Evolutionary conservation across 2,797 vertebrate genomes (phyloP), one percentile per base, ranked within the genome.

Genomic region (Sebastes reedi): DNA sequence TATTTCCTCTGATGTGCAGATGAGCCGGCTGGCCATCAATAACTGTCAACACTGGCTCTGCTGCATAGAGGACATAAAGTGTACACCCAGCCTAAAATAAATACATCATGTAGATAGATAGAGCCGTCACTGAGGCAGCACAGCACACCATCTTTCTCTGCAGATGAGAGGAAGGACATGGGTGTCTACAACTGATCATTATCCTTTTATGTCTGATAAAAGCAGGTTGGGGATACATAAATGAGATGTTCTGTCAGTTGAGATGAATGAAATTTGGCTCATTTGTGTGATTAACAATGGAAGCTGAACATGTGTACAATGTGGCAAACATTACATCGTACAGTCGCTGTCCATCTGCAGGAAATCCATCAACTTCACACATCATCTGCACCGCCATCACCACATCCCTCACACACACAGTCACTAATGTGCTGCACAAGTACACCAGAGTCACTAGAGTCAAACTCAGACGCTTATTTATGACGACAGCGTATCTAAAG

Each of bases 1-100:
- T 14, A 76, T 71, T 59, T 11, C 46, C 39, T 71, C 24, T 30
- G 80, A 85, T 59, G 67, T 75, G 59, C 62, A 79, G 83, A 83
- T 75, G 79, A 82, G 36, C 61, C 39, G 16, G 50, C 64, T 25
- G 39, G 42, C 10, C 62, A 61, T 71, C 56, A 68, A 36, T 66
- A 65, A 25, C 72, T 12, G 22, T 86, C 79, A 81, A 9, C 85
- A 22, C 56, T 1, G 24, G 27, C 34, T 78, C 50, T 75, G 39
- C 70, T 69, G 39, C 25, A 58, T 20, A 46, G 36, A 62, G 66
- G 67, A 30, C 42, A 46, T 34, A 25, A 59, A 36, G 72, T 56
- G 36, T 18, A 29, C 29, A 78, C 34, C 60, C 32, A 34, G 59
- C 6, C 54, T 50, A 67, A 78, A 80, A 75, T 75, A 81, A 87